Evolutionary conservation across 2,888 invertebrate species (phyloP), one percentile per base, ranked within the genome.

Genomic region (Nemoura dubitans): DNA sequence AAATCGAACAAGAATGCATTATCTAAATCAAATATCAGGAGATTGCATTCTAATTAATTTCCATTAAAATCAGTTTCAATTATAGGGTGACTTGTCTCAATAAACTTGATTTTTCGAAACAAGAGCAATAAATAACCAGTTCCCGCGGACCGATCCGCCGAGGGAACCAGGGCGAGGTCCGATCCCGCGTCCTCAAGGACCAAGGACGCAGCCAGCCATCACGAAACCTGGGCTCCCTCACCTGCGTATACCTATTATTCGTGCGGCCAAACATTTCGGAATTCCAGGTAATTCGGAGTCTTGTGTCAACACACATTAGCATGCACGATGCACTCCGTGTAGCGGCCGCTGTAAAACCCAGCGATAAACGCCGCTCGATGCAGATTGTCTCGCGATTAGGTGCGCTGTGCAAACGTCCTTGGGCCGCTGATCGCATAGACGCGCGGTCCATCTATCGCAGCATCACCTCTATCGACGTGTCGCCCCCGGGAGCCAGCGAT

Each of bases 1-100:
- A 59, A 59, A 3, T 14, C 14, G 59, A 21, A 10, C 59, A 59
- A 59, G 10, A 59, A 59, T 21, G 59, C 59, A 59, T 59, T 59
- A 10, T 36, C 59, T 21, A 59, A 59, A 59, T 59, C 59, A 59
- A 59, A 59, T 59, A 59, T 21, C 16, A 59, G 59, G 16, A 59
- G 59, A 59, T 59, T 59, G 59, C 59, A 59, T 21, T 59, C 59
- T 59, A 59, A 59, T 59, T 59, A 59, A 59, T 59, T 59, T 59
- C 59, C 59, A 59, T 59, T 59, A 59, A 59, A 59, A 59, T 59
- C 59, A 59, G 14, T 59, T 59, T 59, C 59, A 59, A 59, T 59
- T 59, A 59, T 59, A 59, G 21, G 36, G 21, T 21, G 14, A 21
- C 21, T 21, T 2, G 21, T 59, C 59, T 59, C 59, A 59, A 59